These are phyloP conservation scores for Gnathonemus echidnorhynchus DNA, from an alignment of 2,113 vertebrate species.

Conservation along the genomic window DNA sequence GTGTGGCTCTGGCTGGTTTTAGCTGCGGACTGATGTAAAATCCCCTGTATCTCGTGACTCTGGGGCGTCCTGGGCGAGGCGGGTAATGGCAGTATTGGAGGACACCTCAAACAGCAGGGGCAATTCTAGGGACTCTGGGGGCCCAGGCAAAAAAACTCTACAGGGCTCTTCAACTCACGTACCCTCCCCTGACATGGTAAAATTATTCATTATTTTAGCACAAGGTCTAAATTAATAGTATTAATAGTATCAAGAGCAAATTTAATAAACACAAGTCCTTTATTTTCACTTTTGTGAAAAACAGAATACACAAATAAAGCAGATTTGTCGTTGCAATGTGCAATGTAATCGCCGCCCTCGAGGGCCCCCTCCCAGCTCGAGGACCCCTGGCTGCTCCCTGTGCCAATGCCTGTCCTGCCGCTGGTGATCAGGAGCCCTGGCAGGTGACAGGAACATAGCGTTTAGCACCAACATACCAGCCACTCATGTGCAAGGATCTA, in stretches of 20 bases:
- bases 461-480: not conserved
- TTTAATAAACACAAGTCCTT: not conserved
- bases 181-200: not conserved
- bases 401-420: not conserved
- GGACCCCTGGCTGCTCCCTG: not conserved
- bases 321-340: not conserved
- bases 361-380: not conserved
- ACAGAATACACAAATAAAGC: not conserved
- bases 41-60: not conserved
- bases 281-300: not conserved
- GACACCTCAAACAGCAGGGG: not conserved
- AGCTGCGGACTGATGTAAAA: not conserved
- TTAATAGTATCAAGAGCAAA: not conserved
- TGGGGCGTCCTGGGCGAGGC: not conserved
- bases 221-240: not conserved
- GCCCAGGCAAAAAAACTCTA: not conserved
- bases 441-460: not conserved
- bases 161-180: not conserved
- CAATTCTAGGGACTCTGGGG: not conserved
- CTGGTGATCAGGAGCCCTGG: not conserved
- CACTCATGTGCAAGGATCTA: not conserved
- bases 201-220: not conserved
- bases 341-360: not conserved
- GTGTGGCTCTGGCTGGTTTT: not conserved
- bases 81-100: not conserved